Evolutionary conservation across 2,113 vertebrate species (phyloP).

Genomic region (Meleagris gallopavo): DNA sequence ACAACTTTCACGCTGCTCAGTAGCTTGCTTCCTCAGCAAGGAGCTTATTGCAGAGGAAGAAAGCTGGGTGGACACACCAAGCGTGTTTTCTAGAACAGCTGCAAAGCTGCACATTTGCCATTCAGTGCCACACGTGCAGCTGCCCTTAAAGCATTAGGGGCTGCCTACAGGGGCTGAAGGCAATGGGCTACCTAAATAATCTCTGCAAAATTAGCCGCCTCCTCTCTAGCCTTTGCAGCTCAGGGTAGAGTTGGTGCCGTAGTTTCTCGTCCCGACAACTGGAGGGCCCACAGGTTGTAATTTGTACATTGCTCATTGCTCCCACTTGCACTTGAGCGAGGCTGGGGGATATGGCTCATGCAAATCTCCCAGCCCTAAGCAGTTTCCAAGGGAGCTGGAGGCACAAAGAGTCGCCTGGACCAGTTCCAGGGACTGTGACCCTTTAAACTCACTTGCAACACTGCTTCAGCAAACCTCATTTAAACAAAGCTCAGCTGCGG

Average conservation of each 20-base stretch:
- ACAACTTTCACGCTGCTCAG: not conserved
- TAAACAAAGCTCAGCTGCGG: conserved; percentile 66
- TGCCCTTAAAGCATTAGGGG: not conserved
- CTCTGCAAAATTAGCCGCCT: not conserved
- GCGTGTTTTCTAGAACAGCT: not conserved
- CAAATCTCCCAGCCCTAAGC: conserved; percentile 16
- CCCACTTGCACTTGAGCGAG: not conserved
- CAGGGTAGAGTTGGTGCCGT: rapidly evolving
- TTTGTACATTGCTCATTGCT: not conserved
- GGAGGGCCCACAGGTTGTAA: not conserved
- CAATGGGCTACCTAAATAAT: not conserved
- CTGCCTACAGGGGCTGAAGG: not conserved
- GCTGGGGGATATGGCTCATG: conserved; percentile 9
- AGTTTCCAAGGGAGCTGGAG: conserved; percentile 57
- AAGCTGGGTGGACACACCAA: not conserved
- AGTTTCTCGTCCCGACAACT: not conserved
- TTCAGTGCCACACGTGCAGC: not conserved
- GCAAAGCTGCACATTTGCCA: rapidly evolving
- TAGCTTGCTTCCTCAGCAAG: conserved; percentile 1
- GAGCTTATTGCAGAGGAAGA: not conserved
- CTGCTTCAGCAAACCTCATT: conserved; percentile 57
- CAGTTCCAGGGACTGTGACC: conserved; percentile 45
- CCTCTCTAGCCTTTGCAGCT: not conserved
- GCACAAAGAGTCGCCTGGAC: conserved; percentile 60
- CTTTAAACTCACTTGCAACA: conserved; percentile 69